These are phyloP conservation scores for Toxonevra muliebris DNA, from an alignment of 2,888 invertebrate genomes.

Conservation along the genomic window DNA sequence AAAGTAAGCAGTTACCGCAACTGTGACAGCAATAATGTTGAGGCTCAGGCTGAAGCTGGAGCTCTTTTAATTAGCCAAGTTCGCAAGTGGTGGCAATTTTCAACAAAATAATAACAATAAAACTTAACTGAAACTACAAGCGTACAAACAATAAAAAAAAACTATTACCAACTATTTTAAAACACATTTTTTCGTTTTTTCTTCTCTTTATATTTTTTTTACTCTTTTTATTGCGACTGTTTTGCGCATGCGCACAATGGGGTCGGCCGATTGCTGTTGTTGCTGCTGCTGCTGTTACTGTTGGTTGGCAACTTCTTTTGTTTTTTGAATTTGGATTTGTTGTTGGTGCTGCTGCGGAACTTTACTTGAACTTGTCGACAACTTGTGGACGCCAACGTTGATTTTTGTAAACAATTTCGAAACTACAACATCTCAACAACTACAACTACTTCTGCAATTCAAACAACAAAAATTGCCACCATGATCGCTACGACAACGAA, in stretches of 20 bases:
- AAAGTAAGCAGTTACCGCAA: conserved; percentile 6
- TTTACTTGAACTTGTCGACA: conserved; percentile 42
- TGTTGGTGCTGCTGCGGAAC: conserved; percentile 25
- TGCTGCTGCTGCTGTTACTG: conserved; percentile 8
- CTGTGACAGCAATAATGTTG: not conserved
- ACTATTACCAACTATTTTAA: conserved; percentile 1
- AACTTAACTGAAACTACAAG: conserved; percentile 8
- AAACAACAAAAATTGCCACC: conserved; percentile 46
- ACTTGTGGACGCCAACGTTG: conserved; percentile 53
- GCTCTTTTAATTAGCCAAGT: conserved; percentile 4
- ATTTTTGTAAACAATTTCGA: conserved; percentile 38
- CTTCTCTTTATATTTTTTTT: not conserved
- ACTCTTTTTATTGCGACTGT: conserved; percentile 25
- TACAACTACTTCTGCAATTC: conserved; percentile 9
- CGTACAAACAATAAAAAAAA: not conserved
- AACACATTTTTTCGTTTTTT: conserved; percentile 7
- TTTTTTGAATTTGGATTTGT: not conserved
- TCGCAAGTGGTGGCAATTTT: conserved; percentile 7
- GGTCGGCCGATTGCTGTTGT: not conserved
- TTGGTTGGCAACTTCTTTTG: conserved; percentile 2
- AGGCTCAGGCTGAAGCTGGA: not conserved
- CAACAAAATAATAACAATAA: conserved; percentile 16
- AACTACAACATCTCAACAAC: conserved; percentile 12
- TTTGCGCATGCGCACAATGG: conserved; percentile 1
- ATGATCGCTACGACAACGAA: conserved; percentile 40